phyloP scores from a whole-genome alignment of 1,140 invertebrate genomes.

The Heliconius hewitsoni region DNA sequence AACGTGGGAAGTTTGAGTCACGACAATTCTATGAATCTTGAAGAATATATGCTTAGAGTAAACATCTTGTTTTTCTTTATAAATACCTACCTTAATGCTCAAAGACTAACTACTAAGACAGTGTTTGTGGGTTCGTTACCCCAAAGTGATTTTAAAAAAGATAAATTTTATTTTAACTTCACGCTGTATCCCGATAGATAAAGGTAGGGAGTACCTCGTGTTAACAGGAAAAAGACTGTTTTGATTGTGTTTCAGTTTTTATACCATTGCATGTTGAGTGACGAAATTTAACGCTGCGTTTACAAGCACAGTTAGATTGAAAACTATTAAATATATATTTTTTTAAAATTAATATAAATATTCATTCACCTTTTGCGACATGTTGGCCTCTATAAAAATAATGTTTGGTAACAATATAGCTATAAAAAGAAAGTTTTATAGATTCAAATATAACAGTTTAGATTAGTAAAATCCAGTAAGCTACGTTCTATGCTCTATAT shows the following conservation, averaged over 20 bases:
- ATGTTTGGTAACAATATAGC: too few species aligned
- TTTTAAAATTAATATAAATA: too few species aligned
- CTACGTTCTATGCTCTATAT: too few species aligned
- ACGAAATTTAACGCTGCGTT: background rate
- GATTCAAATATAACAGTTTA: too few species aligned
- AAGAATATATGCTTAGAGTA: background rate
- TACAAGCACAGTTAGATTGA: too few species aligned
- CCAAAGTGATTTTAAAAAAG: too few species aligned
- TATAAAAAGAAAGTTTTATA: too few species aligned
- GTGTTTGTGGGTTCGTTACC: background rate
- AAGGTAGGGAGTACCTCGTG: background rate
- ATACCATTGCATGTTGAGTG: background rate
- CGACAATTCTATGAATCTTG: constrained; percentile 1
- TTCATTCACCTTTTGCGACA: too few species aligned
- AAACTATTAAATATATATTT: too few species aligned
- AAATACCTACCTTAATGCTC: background rate
- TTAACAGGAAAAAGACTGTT: background rate
- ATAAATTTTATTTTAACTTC: background rate
- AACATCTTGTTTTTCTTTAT: background rate
- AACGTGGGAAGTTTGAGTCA: constrained; percentile 6
- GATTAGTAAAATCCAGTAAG: too few species aligned
- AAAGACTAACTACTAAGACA: background rate
- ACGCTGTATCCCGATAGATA: background rate
- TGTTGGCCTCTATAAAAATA: too few species aligned
- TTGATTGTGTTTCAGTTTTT: background rate